phyloP scores from a whole-genome alignment of 2,797 vertebrate species.

The Parauchenoglanis punctatus region DNA sequence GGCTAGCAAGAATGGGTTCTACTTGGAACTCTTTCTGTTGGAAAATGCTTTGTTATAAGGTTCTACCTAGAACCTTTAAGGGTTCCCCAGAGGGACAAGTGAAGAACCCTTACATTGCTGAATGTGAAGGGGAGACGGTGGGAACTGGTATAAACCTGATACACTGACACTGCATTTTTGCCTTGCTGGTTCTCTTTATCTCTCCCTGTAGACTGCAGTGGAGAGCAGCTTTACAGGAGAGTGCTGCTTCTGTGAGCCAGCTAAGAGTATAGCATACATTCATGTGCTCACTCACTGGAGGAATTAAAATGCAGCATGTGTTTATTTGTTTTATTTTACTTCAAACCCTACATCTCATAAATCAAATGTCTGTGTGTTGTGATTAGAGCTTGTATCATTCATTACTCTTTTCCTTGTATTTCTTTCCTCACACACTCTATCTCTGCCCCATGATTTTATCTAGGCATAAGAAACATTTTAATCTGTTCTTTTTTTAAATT shows the following conservation, averaged over 20 bases:
- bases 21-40: background rate
- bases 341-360: conserved; percentile 15
- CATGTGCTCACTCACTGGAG: conserved; percentile 16
- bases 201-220: conserved; percentile 28
- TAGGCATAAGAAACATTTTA: background rate
- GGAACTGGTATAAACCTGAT: conserved; percentile 29
- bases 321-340: conserved; percentile 38
- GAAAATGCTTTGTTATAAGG: background rate
- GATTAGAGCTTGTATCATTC: conserved; percentile 16
- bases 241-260: conserved; percentile 14
- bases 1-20: background rate
- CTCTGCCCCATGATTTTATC: background rate
- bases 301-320: conserved; percentile 25
- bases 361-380: conserved; percentile 18
- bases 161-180: conserved; percentile 15
- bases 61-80: background rate
- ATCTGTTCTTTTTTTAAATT: background rate
- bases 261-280: background rate
- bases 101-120: background rate
- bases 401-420: conserved; percentile 7
- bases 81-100: background rate
- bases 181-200: conserved; percentile 35
- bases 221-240: conserved; percentile 32
- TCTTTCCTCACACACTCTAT: background rate
- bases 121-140: background rate